These are phyloP conservation scores for Euthynnus affinis DNA, from an alignment of 2,797 vertebrate species.

Conservation along the genomic window DNA sequence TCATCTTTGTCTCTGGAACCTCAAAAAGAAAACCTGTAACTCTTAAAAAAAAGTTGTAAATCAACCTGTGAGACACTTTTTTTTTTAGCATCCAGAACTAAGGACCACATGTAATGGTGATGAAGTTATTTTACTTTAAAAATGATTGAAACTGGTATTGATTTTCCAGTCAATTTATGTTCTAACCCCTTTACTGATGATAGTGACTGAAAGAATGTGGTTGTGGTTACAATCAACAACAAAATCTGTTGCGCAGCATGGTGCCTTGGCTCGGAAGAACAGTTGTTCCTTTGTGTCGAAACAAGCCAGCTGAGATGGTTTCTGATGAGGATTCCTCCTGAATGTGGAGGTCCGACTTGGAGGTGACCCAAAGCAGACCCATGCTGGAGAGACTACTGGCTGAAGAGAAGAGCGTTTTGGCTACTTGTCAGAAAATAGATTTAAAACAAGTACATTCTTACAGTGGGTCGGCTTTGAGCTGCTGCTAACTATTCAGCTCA, in stretches of 20 bases:
- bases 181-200: background rate
- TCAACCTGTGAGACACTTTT: no score
- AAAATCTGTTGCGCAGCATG: no score
- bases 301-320: no score
- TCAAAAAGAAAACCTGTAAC: no score
- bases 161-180: background rate
- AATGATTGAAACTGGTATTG: background rate
- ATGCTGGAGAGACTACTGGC: background rate
- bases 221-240: no score
- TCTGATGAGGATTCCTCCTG: background rate
- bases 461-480: background rate
- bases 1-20: no score
- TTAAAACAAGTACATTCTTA: background rate
- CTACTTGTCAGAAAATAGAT: background rate
- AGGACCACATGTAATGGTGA: background rate
- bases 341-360: no score
- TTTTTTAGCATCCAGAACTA: no score
- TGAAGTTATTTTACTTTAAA: background rate
- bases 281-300: no score
- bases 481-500: slow-evolving; percentile 21
- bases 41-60: no score
- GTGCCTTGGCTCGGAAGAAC: no score
- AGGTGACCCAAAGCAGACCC: no score
- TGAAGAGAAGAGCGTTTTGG: background rate
- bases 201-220: background rate